These are phyloP conservation scores for Polypedilum pembai DNA, from an alignment of 1,140 invertebrate genomes.

Conservation along the genomic window DNA sequence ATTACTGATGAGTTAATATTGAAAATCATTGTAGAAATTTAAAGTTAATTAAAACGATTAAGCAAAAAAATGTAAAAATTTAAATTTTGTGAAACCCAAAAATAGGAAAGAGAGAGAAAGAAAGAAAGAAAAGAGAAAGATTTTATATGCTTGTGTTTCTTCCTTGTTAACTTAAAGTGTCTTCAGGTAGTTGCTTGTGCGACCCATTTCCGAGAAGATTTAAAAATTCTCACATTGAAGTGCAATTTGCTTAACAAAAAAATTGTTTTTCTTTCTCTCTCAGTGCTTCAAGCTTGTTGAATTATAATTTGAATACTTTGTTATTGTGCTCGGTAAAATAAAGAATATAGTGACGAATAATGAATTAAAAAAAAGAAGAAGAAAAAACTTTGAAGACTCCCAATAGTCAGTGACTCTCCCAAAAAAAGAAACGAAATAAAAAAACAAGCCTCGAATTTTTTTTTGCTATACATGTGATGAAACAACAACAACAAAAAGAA, in stretches of 20 bases:
- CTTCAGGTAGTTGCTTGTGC: background rate
- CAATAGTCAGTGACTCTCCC: background rate
- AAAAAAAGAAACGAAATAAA: background rate
- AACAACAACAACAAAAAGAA: background rate
- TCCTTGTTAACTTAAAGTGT: background rate
- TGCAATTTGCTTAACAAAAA: background rate
- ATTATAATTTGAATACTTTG: background rate
- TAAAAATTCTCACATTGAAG: background rate
- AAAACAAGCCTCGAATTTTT: background rate
- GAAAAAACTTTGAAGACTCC: too few relatives aligned
- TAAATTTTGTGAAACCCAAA: too few relatives aligned
- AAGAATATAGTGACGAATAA: background rate
- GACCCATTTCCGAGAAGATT: conserved; percentile 24
- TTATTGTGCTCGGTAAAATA: background rate
- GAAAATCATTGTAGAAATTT: too few relatives aligned
- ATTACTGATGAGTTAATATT: background rate
- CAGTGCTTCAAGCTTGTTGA: background rate
- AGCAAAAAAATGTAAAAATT: too few relatives aligned
- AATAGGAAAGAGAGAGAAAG: too few relatives aligned
- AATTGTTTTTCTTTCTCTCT: background rate
- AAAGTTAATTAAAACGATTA: too few relatives aligned
- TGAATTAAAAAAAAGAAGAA: background rate
- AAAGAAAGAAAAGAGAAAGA: too few relatives aligned
- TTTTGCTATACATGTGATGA: background rate
- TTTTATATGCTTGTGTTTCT: background rate